Conservation (phyloP, 2,113 vertebrate species). For the Prinia subflava region DNA sequence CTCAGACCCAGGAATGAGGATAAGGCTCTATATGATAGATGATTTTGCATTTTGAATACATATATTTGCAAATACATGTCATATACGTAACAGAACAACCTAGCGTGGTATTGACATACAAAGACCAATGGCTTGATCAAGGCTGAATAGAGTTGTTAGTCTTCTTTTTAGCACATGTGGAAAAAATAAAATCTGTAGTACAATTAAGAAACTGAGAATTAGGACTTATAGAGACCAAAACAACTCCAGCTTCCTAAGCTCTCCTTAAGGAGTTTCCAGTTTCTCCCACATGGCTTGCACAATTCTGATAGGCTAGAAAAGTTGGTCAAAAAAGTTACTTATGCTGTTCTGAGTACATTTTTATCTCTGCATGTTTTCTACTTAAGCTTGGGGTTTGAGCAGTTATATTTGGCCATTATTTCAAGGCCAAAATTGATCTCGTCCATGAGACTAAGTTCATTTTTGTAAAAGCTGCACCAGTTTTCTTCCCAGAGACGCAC, state of each 20-base stretch:
- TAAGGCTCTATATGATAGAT: neutral
- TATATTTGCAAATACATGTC: neutral
- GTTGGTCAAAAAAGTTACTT: neutral
- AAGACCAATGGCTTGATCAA: neutral
- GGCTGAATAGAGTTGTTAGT: neutral
- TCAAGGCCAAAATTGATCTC: constrained; percentile 2
- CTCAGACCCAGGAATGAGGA: neutral
- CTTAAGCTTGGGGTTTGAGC: neutral
- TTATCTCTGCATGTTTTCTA: neutral
- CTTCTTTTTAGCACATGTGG: neutral
- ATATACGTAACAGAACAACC: neutral
- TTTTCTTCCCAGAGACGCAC: neutral
- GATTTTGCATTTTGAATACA: neutral
- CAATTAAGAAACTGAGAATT: neutral
- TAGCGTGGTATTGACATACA: neutral
- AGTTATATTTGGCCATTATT: constrained; percentile 7
- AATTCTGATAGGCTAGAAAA: neutral
- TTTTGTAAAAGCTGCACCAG: neutral
- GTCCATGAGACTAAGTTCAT: neutral
- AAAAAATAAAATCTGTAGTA: neutral
- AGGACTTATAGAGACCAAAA: neutral
- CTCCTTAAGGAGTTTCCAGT: neutral
- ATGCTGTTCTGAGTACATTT: neutral
- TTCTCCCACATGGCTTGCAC: neutral
- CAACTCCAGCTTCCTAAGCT: neutral